phyloP scores from a whole-genome alignment of 2,113 vertebrate species.

The Octodon degus region DNA sequence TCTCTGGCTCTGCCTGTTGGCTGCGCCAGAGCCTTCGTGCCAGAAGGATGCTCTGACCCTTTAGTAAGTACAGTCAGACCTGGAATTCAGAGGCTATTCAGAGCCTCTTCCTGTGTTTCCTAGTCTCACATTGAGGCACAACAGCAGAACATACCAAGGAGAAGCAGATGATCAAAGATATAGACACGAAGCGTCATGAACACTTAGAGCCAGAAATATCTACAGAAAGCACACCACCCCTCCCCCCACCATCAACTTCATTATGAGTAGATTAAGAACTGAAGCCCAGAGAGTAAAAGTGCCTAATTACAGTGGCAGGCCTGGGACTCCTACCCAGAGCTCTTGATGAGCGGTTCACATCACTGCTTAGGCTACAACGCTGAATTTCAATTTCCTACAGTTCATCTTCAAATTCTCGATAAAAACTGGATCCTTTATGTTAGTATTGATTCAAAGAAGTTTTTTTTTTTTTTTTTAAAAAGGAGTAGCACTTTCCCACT shows the following conservation, averaged over 20 bases:
- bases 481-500: not conserved
- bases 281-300: conserved; percentile 37
- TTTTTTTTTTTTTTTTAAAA: not conserved
- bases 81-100: not conserved
- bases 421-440: not conserved
- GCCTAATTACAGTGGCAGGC: not conserved
- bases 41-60: conserved; percentile 67
- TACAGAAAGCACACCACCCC: not conserved
- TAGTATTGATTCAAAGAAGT: not conserved
- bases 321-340: not conserved
- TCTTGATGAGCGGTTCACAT: not conserved
- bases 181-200: not conserved
- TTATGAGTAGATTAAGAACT: conserved; percentile 27
- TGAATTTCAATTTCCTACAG: not conserved
- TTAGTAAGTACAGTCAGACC: not conserved
- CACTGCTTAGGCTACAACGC: not conserved
- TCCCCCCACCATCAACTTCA: not conserved
- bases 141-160: not conserved
- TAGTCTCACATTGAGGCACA: not conserved
- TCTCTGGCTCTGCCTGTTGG: conserved; percentile 70
- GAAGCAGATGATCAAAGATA: not conserved
- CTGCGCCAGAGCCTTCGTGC: conserved; percentile 67
- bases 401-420: conserved; percentile 32
- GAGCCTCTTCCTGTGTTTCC: not conserved
- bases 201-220: not conserved